These are phyloP conservation scores for Tipula lateralis DNA, from an alignment of 2,888 invertebrate species.

Conservation along the genomic window DNA sequence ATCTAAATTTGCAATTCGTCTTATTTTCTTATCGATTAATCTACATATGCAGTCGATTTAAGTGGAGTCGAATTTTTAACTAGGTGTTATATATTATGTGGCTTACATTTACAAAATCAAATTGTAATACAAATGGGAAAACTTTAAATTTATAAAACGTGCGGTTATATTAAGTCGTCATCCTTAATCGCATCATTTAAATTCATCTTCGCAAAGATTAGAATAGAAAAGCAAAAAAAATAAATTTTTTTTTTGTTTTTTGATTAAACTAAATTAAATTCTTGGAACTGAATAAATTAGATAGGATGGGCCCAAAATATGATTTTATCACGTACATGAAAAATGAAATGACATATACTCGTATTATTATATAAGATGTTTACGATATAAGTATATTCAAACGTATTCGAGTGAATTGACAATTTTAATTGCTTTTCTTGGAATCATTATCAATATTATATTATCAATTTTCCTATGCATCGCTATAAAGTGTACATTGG, in stretches of 20 bases:
- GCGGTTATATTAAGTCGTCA: background rate
- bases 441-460: background rate
- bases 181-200: background rate
- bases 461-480: background rate
- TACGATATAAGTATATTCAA: background rate
- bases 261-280: background rate
- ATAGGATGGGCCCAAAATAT: background rate
- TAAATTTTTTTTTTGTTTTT: background rate
- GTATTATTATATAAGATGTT: background rate
- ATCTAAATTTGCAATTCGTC: no score
- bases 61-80: no score
- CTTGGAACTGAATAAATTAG: background rate
- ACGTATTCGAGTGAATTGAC: no score
- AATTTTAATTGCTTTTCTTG: background rate
- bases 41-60: no score
- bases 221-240: background rate
- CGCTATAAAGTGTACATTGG: no score
- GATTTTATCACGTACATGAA: background rate
- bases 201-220: background rate
- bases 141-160: background rate
- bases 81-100: no score
- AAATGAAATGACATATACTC: background rate
- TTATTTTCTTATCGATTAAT: no score
- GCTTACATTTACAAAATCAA: no score
- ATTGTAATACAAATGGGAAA: background rate